Conservation (phyloP, 2,888 invertebrate species). For the Acrocera orbiculus region DNA sequence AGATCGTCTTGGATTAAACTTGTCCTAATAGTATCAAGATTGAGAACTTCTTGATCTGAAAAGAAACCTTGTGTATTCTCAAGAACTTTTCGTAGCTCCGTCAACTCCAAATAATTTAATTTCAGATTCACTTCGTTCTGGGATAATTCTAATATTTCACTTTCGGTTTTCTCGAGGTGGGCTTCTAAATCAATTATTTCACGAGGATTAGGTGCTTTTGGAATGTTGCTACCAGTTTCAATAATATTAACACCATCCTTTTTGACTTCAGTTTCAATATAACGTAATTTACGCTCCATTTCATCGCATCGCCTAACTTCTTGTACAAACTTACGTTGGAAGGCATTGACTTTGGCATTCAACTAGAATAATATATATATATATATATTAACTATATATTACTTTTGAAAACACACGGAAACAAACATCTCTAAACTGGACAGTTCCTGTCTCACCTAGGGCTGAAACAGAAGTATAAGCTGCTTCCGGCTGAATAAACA, state of each 20-base stretch:
- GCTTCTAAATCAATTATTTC: slow-evolving; percentile 66
- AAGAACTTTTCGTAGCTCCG: slow-evolving; percentile 77
- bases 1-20: slow-evolving; percentile 52
- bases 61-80: slow-evolving; percentile 60
- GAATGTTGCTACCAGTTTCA: slow-evolving; percentile 40
- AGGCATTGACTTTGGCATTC: slow-evolving; percentile 58
- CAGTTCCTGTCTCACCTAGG: slow-evolving; percentile 81
- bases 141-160: slow-evolving; percentile 83
- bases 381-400: background rate
- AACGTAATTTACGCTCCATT: slow-evolving; percentile 62
- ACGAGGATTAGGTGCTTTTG: slow-evolving; percentile 54
- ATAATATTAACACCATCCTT: slow-evolving; percentile 56
- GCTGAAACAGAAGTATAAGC: slow-evolving; percentile 88
- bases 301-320: slow-evolving; percentile 74
- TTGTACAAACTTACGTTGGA: slow-evolving; percentile 68
- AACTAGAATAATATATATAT: slow-evolving; percentile 34
- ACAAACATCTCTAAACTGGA: slow-evolving; percentile 91
- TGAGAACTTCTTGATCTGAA: slow-evolving; percentile 23
- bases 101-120: slow-evolving; percentile 79
- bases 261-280: slow-evolving; percentile 58
- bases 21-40: slow-evolving; percentile 35
- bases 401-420: slow-evolving; percentile 2
- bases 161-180: slow-evolving; percentile 88
- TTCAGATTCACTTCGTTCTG: slow-evolving; percentile 84
- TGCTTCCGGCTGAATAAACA: slow-evolving; percentile 90